Base-by-base conservation (phyloP, 2,113 vertebrate species). In the Hemicordylus capensis region DNA sequence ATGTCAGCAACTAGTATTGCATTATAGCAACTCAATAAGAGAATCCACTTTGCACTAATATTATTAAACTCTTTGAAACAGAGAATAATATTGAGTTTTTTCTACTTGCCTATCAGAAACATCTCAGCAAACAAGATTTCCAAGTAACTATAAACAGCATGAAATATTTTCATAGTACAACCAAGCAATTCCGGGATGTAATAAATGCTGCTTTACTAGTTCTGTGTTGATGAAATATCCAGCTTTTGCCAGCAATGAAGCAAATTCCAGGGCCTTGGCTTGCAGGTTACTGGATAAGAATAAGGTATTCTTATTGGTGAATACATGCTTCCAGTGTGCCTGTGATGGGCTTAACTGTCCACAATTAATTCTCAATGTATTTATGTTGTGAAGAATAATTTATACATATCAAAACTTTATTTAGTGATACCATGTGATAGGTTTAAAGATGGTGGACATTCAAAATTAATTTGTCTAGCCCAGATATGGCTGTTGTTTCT, bases 311-410 rank as follows among this genome's bases (percentile, higher is more conserved):
- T 82, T 80, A 90, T 85, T 78, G 31, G 8, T 82, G 63, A 91
- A 85, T 54, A 81, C 1, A 1, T 83, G 59, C 89, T 85, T 90
- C 58, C 80, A 87, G 77, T 85, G 79, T 70, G 70, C 12, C 34
- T 93, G 1, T 1, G 4, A 22, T 72, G 90, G 66, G 48, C n/a
- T 86, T 88, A 90, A 69, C 90, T 89, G 90, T 78, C 63, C 54
- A 88, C 80, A 92, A 77, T 90, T 89, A 89, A 79, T 84, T 83
- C 54, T 90, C 73, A 37, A 24, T 44, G 92, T 90, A n/a, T 75
- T 72, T 90, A 56, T 64, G 67, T 17, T 90, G 56, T 80, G 86
- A 63, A 88, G 87, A 34, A 85, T 19, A 90, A 31, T 26, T 24
- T 54, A 28, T 78, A 79, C 56, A 44, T 3, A 92, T 81, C n/a